A percentile compares a stretch with the other conserved stretches of the same genome.
Evolutionary conservation across 2,113 vertebrate species (phyloP).

Genomic region (Chlamydotis undulata): DNA sequence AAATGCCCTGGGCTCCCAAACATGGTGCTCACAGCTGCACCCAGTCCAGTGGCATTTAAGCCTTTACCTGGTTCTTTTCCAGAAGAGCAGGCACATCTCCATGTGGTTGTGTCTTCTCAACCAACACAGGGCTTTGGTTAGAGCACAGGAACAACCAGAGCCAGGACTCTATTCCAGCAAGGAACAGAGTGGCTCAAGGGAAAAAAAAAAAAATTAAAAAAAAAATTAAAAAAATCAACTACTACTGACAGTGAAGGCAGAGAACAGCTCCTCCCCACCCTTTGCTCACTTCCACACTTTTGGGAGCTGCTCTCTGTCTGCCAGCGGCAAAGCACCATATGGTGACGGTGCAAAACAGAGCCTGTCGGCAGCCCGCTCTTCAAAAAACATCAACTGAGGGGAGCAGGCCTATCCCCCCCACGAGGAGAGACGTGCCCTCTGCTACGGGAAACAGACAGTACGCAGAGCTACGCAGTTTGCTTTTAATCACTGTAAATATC

Average conservation of each 20-base stretch:
- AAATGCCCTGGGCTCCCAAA: not conserved
- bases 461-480: rapidly evolving
- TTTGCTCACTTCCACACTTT: rapidly evolving
- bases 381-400: not conserved
- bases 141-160: not conserved
- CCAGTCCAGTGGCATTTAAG: not conserved
- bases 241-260: not conserved
- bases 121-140: not conserved
- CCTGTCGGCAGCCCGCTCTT: not conserved
- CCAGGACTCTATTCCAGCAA: not conserved
- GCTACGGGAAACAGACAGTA: not conserved
- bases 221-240: not conserved
- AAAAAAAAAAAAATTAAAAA: too few species aligned
- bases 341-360: not conserved
- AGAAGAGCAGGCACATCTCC: not conserved
- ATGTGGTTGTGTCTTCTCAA: not conserved
- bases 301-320: not conserved
- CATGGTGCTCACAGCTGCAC: rapidly evolving
- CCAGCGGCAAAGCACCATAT: not conserved
- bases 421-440: not conserved
- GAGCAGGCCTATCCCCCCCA: not conserved
- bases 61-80: not conserved
- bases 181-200: not conserved
- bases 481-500: not conserved
- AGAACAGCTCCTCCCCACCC: not conserved